A percentile compares a stretch with the other conserved stretches of the same genome.
phyloP scores from a whole-genome alignment of 2,113 vertebrate species.

The Pachyramphus minor region DNA sequence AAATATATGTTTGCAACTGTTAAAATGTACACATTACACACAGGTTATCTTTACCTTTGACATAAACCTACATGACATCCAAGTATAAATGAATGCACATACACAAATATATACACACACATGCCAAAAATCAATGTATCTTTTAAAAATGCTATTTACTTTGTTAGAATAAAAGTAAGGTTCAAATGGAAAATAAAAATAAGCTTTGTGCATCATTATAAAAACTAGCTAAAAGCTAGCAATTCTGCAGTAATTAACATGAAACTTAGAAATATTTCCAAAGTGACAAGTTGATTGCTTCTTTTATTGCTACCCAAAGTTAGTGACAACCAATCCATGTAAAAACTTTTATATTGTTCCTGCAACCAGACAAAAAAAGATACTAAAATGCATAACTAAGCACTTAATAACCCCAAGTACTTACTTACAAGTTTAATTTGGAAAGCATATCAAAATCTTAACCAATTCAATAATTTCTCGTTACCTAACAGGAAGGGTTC shows the following conservation, averaged over 20 bases:
- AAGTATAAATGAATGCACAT: background rate
- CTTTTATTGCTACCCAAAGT: background rate
- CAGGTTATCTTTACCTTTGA: background rate
- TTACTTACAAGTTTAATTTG: background rate
- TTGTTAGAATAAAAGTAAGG: background rate
- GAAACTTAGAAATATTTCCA: background rate
- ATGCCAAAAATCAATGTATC: background rate
- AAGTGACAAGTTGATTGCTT: background rate
- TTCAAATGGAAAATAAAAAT: background rate
- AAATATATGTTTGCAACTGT: background rate
- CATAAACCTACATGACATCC: background rate
- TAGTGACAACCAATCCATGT: background rate
- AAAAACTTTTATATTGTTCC: background rate
- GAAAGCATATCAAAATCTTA: background rate
- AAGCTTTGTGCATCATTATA: background rate
- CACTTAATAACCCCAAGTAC: background rate
- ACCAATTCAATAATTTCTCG: background rate
- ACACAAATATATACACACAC: background rate
- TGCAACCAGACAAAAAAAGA: background rate
- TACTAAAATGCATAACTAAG: background rate
- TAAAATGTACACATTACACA: background rate
- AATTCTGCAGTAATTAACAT: background rate
- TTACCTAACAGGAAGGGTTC: conserved; percentile 93
- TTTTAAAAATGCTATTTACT: background rate
- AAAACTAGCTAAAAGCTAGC: background rate